Percentiles rank a stretch among this genome's conserved stretches.
Conservation (phyloP, 2,888 invertebrate genomes). For the Drosophila prolongata region DNA sequence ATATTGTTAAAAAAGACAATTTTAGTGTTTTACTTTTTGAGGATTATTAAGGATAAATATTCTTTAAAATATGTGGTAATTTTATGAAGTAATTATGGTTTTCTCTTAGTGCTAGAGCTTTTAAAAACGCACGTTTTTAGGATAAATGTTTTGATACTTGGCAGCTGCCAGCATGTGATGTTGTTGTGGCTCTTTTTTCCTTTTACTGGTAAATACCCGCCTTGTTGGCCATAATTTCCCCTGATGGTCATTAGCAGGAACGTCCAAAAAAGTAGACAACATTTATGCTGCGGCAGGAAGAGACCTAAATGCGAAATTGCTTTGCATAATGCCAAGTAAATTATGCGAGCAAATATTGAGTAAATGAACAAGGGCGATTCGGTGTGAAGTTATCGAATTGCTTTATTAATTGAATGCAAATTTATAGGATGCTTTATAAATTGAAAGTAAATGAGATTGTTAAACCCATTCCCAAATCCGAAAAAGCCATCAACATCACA, state of each 20-base stretch:
- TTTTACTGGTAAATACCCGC: slow-evolving; percentile 8
- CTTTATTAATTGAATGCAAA: slow-evolving; percentile 17
- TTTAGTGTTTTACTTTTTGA: too few relatives aligned
- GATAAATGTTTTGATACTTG: slow-evolving; percentile 61
- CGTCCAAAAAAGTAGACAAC: slow-evolving; percentile 23
- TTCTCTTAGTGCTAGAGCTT: slow-evolving; percentile 3
- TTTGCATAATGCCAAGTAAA: slow-evolving; percentile 63
- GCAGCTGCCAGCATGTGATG: slow-evolving; percentile 50
- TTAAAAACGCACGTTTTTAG: slow-evolving; percentile 54
- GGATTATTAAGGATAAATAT: too few relatives aligned
- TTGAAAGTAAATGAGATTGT: slow-evolving; percentile 26
- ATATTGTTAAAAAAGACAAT: too few relatives aligned
- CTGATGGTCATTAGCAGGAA: slow-evolving; percentile 64
- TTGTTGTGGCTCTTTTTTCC: slow-evolving; percentile 20
- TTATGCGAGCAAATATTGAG: slow-evolving; percentile 60
- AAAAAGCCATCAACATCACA: slow-evolving; percentile 8
- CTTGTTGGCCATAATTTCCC: slow-evolving; percentile 66
- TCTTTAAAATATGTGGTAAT: too few relatives aligned
- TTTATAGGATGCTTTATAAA: slow-evolving; percentile 12
- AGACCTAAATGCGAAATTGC: slow-evolving; percentile 68
- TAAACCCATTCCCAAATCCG: slow-evolving; percentile 1
- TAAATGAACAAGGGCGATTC: slow-evolving; percentile 29
- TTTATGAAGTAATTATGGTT: too few relatives aligned
- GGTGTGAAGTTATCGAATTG: not conserved
- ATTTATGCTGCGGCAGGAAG: slow-evolving; percentile 53